Conservation (phyloP, 2,113 vertebrate species). For the Megaleporinus macrocephalus region DNA sequence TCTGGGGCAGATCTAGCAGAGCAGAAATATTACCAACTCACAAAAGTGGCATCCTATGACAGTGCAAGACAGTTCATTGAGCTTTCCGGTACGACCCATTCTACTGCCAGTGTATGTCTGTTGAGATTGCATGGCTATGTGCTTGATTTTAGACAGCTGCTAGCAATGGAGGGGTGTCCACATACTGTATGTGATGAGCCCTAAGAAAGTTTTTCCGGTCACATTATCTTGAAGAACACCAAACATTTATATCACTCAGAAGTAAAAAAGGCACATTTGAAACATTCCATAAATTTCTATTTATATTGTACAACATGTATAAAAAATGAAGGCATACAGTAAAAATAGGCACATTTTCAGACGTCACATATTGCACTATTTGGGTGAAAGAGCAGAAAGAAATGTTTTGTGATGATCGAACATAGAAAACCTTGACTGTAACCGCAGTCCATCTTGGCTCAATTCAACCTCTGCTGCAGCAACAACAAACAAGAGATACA, state of each 20-base stretch:
- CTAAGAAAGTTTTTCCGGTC: not conserved
- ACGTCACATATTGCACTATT: constrained; percentile 72
- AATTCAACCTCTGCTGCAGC: not conserved
- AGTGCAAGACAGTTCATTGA: no score
- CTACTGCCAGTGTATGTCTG: no score
- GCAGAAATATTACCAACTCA: no score
- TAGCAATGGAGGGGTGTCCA: no score
- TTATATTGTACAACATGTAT: constrained; percentile 23
- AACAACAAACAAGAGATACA: no score
- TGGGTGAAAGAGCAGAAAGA: constrained; percentile 11
- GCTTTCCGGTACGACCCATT: no score
- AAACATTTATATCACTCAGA: not conserved
- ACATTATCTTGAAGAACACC: not conserved
- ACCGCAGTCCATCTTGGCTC: not conserved
- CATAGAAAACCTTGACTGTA: not conserved
- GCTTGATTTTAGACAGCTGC: no score
- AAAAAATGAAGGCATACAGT: constrained; percentile 40
- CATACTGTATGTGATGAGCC: no score
- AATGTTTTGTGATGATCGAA: not conserved
- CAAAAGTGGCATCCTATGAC: no score
- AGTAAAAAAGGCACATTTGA: not conserved
- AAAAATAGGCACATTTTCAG: constrained; percentile 70
- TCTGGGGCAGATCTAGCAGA: no score
- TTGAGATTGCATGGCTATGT: no score
- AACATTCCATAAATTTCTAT: constrained; percentile 14